Percentiles rank a stretch among this genome's conserved stretches.
These are phyloP conservation scores for Drosophila fulvimacula DNA, from an alignment of 2,888 invertebrate species.

Conservation along the genomic window DNA sequence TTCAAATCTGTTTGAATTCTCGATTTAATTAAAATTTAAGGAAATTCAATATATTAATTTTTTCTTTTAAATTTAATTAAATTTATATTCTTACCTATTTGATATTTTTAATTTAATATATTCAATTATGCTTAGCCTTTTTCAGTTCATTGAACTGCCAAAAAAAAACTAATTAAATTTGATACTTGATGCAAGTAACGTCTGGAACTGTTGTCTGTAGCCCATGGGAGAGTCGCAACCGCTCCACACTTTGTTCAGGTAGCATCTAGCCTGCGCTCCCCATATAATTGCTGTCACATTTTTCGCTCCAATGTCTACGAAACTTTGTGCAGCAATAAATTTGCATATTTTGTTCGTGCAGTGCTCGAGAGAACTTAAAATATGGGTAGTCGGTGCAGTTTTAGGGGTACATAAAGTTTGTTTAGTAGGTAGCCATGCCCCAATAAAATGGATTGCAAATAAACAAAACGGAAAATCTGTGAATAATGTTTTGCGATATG, in stretches of 20 bases:
- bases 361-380: constrained; percentile 51
- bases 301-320: constrained; percentile 54
- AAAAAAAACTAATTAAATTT: constrained; percentile 7
- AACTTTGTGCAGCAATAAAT: constrained; percentile 71
- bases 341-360: constrained; percentile 59
- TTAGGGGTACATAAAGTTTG: constrained; percentile 49
- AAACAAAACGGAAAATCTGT: constrained; percentile 66
- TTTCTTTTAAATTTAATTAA: too few species aligned
- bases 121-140: not conserved
- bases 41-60: too few species aligned
- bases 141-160: not conserved
- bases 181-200: not conserved
- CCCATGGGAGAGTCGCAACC: not conserved
- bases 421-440: constrained; percentile 24
- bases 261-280: not conserved
- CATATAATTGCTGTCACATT: constrained; percentile 62
- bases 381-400: constrained; percentile 51
- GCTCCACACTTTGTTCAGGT: constrained; percentile 3
- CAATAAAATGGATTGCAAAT: constrained; percentile 59
- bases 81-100: not conserved
- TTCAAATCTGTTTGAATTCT: too few species aligned
- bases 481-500: constrained; percentile 73
- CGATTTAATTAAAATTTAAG: too few species aligned
- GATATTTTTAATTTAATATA: too few species aligned
- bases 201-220: constrained; percentile 3